These are phyloP conservation scores for Lepilemur septentrionalis DNA, from an alignment of 2,797 vertebrate species.

Conservation along the genomic window DNA sequence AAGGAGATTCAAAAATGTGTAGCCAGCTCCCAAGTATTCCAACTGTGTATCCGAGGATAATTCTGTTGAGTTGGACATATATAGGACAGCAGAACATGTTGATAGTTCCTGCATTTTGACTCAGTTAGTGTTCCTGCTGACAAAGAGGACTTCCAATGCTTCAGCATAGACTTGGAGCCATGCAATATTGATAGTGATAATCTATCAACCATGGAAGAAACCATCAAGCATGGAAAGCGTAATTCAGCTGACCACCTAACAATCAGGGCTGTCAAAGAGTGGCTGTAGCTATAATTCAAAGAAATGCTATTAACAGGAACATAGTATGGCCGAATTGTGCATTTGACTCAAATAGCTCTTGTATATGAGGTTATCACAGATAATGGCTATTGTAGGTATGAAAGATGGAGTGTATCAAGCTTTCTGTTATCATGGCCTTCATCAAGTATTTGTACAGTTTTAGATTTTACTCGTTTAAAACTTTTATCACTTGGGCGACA, in stretches of 20 bases:
- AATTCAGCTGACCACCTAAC: not conserved
- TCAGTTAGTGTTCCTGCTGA: not conserved
- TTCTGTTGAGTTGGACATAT: not conserved
- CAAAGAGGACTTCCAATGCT: not conserved
- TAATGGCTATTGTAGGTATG: not conserved
- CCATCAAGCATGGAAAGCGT: not conserved
- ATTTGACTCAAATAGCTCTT: not conserved
- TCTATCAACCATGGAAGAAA: not conserved
- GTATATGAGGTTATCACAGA: not conserved
- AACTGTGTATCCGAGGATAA: not conserved
- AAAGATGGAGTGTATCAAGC: not conserved
- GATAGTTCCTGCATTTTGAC: not conserved
- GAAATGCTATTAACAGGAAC: not conserved
- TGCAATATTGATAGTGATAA: not conserved
- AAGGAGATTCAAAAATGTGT: not conserved
- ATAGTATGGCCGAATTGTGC: not conserved
- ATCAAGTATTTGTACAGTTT: not conserved
- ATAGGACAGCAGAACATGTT: not conserved
- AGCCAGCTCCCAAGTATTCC: not conserved
- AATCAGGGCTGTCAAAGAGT: not conserved
- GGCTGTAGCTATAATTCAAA: not conserved
- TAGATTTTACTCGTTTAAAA: conserved; percentile 17
- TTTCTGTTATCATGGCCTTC: not conserved
- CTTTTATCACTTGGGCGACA: not conserved
- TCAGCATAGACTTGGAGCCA: not conserved